A percentile compares a stretch with the other conserved stretches of the same genome.
Conservation (phyloP, 2,888 invertebrate genomes). For the Lottia gigantea region DNA sequence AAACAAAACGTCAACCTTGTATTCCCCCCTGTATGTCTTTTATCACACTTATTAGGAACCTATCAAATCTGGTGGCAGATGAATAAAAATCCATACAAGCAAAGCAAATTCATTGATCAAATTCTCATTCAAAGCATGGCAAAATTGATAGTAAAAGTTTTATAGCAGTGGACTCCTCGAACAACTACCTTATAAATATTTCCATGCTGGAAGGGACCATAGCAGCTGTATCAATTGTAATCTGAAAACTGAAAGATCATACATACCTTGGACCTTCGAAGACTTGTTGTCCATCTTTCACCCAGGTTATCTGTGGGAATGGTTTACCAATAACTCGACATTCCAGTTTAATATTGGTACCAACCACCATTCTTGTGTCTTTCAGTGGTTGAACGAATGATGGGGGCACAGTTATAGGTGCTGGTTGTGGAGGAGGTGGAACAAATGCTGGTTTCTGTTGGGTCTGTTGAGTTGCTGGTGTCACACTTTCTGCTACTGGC, state of each 20-base stretch:
- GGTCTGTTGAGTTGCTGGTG: neutral
- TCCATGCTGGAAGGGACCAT: no score
- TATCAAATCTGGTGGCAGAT: no score
- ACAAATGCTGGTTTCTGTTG: slow-evolving; percentile 15
- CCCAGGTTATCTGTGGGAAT: slow-evolving; percentile 66
- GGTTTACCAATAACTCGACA: slow-evolving; percentile 63
- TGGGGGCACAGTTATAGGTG: slow-evolving; percentile 51
- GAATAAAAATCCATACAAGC: no score
- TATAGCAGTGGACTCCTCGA: no score
- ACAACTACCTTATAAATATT: no score
- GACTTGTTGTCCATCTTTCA: slow-evolving; percentile 57
- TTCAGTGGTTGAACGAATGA: slow-evolving; percentile 53
- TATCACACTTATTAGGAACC: no score
- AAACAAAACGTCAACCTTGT: no score
- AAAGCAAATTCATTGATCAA: no score
- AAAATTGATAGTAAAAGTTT: no score
- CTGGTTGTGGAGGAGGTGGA: slow-evolving; percentile 30
- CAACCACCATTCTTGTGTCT: slow-evolving; percentile 64
- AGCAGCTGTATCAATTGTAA: no score
- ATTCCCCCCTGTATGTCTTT: no score
- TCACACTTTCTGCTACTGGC: neutral
- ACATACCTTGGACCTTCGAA: slow-evolving; percentile 62
- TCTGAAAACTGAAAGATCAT: neutral
- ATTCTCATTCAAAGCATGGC: no score
- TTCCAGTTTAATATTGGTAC: slow-evolving; percentile 66